Evolutionary conservation across 2,888 invertebrate genomes (phyloP), one percentile per base, ranked within the genome.

Genomic region (Perizoma affinitatum): DNA sequence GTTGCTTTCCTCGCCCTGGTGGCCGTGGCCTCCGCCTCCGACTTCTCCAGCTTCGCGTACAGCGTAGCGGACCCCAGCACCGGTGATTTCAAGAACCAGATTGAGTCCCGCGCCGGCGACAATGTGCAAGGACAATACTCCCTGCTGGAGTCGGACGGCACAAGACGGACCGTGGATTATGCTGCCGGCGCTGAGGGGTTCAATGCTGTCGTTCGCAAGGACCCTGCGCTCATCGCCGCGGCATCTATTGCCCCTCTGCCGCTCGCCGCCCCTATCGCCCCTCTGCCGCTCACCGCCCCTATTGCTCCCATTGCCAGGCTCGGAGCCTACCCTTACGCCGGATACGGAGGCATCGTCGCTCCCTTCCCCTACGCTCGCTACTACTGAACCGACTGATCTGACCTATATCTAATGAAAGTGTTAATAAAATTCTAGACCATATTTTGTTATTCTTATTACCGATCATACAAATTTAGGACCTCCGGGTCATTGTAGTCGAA

Each of bases 21-120:
- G 68, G 85, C 82, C 44, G 72, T 69, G 38, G 82, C 76, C 10
- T 71, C 68, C 58, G 80, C 77, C 45, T 72, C 74, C 47, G 84
- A 87, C 66, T 68, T 78, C 63, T 83, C 90, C 76, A 88, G 90
- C 75, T 94, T 92, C 83, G 86, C 93, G 0, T 94, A 94, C 75
- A 88, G 88, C 58, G 93, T 94, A n/a, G 91, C 93, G 47, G 94
- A 94, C 70, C 88, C 90, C 55, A 81, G 86, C 78, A 94, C 93
- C 44, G 93, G 94, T 5, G 94, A 94, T 82, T 88, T 84, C 78
- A 93, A 94, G 79, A 87, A 84, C 80, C 93, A 93, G 81, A 78
- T 84, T 3, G 93, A 94, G 76, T 82, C 79, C 63, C 90, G 93
- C 44, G 82, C 83, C 11, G 93, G 93, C 4, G 79, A 90, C 78